Percentiles rank a stretch among this genome's conserved stretches.
Evolutionary conservation across 2,888 invertebrate genomes (phyloP).

Genomic region (Silvanus unidentatus): DNA sequence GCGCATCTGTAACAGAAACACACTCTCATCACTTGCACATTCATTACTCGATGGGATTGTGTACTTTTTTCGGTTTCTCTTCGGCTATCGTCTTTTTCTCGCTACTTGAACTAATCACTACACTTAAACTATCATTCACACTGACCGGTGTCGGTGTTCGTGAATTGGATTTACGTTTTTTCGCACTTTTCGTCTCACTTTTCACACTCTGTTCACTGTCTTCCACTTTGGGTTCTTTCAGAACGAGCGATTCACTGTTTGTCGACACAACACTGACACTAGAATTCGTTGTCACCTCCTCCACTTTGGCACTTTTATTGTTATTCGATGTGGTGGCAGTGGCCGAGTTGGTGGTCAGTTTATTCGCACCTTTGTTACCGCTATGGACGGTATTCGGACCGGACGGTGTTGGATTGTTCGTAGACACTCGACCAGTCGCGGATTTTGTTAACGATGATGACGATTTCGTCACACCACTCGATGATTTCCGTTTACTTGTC

Average conservation of each 20-base stretch:
- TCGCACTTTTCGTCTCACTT: constrained; percentile 20
- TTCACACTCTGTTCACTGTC: constrained; percentile 16
- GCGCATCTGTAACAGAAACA: constrained; percentile 24
- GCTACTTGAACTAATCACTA: constrained; percentile 14
- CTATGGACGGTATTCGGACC: constrained; percentile 38
- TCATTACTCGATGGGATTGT: background rate
- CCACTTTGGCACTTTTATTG: constrained; percentile 36
- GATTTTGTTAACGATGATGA: constrained; percentile 25
- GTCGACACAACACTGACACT: constrained; percentile 3
- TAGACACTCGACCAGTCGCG: constrained; percentile 18
- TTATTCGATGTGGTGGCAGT: constrained; percentile 11
- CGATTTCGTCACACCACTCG: constrained; percentile 28
- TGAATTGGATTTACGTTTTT: constrained; percentile 43
- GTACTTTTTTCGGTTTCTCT: constrained; percentile 35
- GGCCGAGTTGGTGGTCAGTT: constrained; percentile 16
- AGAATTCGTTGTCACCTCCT: constrained; percentile 23
- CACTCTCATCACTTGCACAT: background rate
- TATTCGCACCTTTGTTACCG: constrained; percentile 24
- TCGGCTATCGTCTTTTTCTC: constrained; percentile 21
- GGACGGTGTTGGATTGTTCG: background rate
- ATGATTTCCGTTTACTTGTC: constrained; percentile 19
- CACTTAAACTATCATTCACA: constrained; percentile 24
- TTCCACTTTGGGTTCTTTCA: constrained; percentile 4
- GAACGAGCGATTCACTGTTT: constrained; percentile 2
- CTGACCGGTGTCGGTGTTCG: constrained; percentile 45